These are phyloP conservation scores for Rugalucina vietnamica DNA, from an alignment of 2,888 invertebrate species.

Conservation along the genomic window DNA sequence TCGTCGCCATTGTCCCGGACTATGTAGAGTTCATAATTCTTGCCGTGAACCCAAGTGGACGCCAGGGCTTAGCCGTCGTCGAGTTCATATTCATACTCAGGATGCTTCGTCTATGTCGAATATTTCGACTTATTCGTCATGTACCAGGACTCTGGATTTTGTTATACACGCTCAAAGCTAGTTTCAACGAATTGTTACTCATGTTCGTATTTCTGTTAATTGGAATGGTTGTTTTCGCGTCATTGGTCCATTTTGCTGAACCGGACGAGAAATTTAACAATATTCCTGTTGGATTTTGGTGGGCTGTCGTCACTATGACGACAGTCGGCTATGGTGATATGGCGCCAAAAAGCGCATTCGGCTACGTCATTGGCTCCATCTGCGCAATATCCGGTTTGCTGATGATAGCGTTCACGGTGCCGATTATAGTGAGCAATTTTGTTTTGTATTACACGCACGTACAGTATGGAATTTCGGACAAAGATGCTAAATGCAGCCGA, in stretches of 20 bases:
- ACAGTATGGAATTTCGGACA: constrained; percentile 75
- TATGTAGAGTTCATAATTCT: constrained; percentile 78
- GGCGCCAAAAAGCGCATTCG: constrained; percentile 76
- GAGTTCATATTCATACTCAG: constrained; percentile 80
- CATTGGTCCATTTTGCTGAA: constrained; percentile 81
- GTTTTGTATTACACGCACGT: constrained; percentile 82
- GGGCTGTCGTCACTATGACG: constrained; percentile 82
- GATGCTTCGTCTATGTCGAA: constrained; percentile 79
- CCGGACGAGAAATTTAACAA: constrained; percentile 76
- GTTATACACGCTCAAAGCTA: constrained; percentile 81
- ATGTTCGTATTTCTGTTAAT: constrained; percentile 81
- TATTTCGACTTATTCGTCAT: constrained; percentile 80
- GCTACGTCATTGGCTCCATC: constrained; percentile 79
- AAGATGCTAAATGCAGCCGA: constrained; percentile 25
- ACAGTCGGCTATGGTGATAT: constrained; percentile 83
- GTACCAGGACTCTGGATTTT: constrained; percentile 82
- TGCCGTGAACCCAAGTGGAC: constrained; percentile 66
- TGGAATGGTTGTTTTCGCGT: constrained; percentile 82
- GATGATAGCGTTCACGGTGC: constrained; percentile 82
- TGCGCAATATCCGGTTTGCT: constrained; percentile 81
- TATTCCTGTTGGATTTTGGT: constrained; percentile 83
- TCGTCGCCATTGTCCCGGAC: constrained; percentile 80
- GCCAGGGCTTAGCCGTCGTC: constrained; percentile 73
- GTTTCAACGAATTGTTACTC: constrained; percentile 81
- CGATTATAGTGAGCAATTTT: constrained; percentile 83